These are phyloP conservation scores for Istiophorus platypterus DNA, from an alignment of 2,113 vertebrate genomes.

Conservation along the genomic window DNA sequence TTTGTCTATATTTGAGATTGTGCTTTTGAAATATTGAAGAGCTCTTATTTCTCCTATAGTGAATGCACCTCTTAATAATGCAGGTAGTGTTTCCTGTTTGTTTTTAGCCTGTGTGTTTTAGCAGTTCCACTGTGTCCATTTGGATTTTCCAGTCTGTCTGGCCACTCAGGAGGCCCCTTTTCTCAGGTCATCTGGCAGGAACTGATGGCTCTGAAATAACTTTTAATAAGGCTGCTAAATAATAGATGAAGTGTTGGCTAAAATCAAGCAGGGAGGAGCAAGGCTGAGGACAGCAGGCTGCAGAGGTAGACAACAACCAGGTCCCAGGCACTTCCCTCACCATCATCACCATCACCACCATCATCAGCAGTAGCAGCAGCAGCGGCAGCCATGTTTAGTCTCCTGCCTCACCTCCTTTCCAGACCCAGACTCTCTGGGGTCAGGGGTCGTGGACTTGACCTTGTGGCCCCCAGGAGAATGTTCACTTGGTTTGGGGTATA, in stretches of 20 bases:
- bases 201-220: constrained; percentile 86
- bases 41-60: constrained; percentile 78
- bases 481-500: constrained; percentile 80
- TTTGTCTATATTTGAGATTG: constrained; percentile 76
- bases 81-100: constrained; percentile 82
- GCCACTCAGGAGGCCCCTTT: constrained; percentile 78
- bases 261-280: constrained; percentile 79
- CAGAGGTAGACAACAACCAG: constrained; percentile 74
- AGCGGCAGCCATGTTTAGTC: constrained; percentile 57
- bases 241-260: constrained; percentile 85
- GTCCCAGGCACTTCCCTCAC: constrained; percentile 59
- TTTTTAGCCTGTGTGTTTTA: constrained; percentile 82
- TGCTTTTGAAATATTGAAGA: constrained; percentile 83
- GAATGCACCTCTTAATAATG: constrained; percentile 83
- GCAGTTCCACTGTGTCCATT: constrained; percentile 82
- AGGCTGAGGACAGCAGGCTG: constrained; percentile 72
- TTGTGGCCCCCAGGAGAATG: constrained; percentile 81
- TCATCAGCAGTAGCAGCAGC: constrained; percentile 49
- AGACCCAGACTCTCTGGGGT: constrained; percentile 82
- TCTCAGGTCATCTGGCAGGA: constrained; percentile 85
- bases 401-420: constrained; percentile 72
- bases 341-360: constrained; percentile 36
- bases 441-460: constrained; percentile 87
- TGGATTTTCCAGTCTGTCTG: constrained; percentile 80
- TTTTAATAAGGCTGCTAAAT: constrained; percentile 89